Conservation (phyloP, 2,797 vertebrate genomes). For the Galago senegalensis region DNA sequence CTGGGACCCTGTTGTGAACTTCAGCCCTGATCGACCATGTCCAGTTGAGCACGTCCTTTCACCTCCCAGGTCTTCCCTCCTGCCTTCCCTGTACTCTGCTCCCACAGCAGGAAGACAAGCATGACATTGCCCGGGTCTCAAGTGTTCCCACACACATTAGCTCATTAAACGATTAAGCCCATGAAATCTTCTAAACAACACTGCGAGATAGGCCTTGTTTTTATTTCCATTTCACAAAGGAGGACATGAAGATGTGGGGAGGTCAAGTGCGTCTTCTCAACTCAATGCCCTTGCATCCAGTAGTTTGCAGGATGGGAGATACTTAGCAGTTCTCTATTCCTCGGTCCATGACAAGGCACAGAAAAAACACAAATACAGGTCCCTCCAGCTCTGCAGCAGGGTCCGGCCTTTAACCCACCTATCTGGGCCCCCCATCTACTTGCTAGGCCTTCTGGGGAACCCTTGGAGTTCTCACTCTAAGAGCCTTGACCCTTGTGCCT, state of each 20-base stretch:
- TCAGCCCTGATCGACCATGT: not conserved
- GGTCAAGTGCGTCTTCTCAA: not conserved
- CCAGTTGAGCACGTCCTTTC: not conserved
- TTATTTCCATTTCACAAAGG: not conserved
- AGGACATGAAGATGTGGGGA: not conserved
- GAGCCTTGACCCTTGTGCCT: not conserved
- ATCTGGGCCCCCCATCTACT: not conserved
- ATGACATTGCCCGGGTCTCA: not conserved
- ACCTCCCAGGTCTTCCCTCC: not conserved
- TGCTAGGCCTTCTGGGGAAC: not conserved
- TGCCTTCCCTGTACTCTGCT: too few species aligned
- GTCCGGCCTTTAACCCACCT: not conserved
- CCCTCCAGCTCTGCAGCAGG: accelerated
- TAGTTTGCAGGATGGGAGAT: not conserved
- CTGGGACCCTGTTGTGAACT: not conserved
- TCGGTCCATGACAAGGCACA: not conserved
- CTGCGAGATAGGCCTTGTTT: not conserved
- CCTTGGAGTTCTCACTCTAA: not conserved
- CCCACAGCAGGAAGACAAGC: not conserved
- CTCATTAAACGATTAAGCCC: not conserved
- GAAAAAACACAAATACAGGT: not conserved
- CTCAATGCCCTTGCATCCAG: not conserved
- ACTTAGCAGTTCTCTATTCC: not conserved
- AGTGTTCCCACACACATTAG: accelerated
- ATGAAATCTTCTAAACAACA: not conserved